Evolutionary conservation across 2,113 vertebrate genomes (phyloP), one percentile per base, ranked within the genome.

Genomic region (Nesogale talazaci): DNA sequence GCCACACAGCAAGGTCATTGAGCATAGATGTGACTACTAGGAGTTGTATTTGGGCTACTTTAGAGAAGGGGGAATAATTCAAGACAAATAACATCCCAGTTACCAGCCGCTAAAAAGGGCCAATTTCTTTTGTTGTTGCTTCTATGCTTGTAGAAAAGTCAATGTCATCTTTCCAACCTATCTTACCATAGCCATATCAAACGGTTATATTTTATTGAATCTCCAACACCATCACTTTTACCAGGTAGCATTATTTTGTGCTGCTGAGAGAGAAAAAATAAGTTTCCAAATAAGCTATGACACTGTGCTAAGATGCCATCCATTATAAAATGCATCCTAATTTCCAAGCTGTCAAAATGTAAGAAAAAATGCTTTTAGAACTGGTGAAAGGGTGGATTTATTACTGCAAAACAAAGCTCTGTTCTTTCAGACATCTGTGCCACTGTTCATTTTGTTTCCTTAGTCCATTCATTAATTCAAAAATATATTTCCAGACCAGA

Each of bases 321-420:
- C 31, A 65, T 61, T 92, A 29, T 85, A 82, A 83, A 95, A 63
- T 92, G 31, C 56, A 63, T 57, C 67, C 67, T 78, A 57, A 70
- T 86, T 90, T 88, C 40, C 59, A 90, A 88, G 57, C n/a, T 94
- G 52, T 83, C 52, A 78, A 77, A 67, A 77, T 86, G 19, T 86
- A 78, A 90, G 80, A 46, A 85, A 92, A 80, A 46, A 31, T 83
- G n/a, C 31, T 86, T 92, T 92, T 81, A 86, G 52, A 95, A 52
- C 36, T 92, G 75, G 56, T 79, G 36, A 93, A 89, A 88, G 78
- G 63, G 88, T 25, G n/a, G n/a, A 46, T 59, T 84, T 86, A 76
- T 86, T 78, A 59, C 27, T 85, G 29, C 15, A 86, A 19, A 89
- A 23, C 29, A 42, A 87, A 92, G 79, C n/a, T 89, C 34, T 86